These are phyloP conservation scores for Peromyscus melanophrys DNA, from an alignment of 2,797 vertebrate genomes.

Conservation along the genomic window DNA sequence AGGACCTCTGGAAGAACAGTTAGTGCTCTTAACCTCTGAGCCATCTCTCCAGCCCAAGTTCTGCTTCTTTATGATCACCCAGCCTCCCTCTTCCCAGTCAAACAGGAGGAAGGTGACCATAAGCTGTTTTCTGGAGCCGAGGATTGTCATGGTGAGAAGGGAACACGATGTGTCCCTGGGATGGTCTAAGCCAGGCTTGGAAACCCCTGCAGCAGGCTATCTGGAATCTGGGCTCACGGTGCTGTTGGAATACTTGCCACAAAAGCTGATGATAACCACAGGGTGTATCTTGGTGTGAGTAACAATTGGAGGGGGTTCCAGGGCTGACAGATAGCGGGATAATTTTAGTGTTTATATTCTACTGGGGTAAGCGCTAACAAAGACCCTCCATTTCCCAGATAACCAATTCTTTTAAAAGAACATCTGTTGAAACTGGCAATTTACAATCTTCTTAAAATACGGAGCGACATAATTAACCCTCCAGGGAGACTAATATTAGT, in stretches of 20 bases:
- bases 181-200: background rate
- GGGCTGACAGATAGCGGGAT: slow-evolving; percentile 75
- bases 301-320: slow-evolving; percentile 76
- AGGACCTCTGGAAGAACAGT: too few species aligned
- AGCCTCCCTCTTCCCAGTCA: background rate
- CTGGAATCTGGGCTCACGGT: background rate
- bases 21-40: too few species aligned
- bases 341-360: slow-evolving; percentile 87
- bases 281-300: slow-evolving; percentile 63
- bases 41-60: background rate
- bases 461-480: slow-evolving; percentile 89
- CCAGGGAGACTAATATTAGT: slow-evolving; percentile 89
- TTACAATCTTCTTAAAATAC: slow-evolving; percentile 89
- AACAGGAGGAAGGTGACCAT: background rate
- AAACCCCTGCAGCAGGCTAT: background rate
- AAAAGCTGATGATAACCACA: slow-evolving; percentile 56
- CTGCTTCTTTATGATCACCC: background rate
- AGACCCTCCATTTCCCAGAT: slow-evolving; percentile 88
- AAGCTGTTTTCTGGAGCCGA: background rate
- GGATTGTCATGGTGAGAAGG: too few species aligned
- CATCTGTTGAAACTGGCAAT: slow-evolving; percentile 90
- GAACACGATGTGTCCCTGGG: background rate
- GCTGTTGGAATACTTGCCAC: background rate
- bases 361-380: slow-evolving; percentile 86
- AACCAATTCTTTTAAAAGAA: slow-evolving; percentile 88